A percentile compares a stretch with the other conserved stretches of the same genome.
Conservation (phyloP, 2,113 vertebrate genomes). For the Genyomyrus donnyi region DNA sequence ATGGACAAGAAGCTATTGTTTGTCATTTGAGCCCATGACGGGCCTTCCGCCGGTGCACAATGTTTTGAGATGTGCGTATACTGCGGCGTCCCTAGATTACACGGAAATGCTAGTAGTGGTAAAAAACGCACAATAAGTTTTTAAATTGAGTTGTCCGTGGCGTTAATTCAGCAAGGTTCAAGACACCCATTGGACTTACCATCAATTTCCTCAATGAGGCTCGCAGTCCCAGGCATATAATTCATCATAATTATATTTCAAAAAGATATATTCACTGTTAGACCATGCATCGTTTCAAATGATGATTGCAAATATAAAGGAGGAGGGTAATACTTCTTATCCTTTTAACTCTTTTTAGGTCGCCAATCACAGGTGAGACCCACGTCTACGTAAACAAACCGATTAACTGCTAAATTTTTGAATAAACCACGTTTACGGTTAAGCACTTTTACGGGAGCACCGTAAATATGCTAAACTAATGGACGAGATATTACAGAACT, state of each 20-base stretch:
- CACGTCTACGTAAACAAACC: not conserved
- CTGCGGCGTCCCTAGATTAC: not conserved
- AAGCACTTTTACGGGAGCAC: not conserved
- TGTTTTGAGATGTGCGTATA: not conserved
- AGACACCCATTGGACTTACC: conserved; percentile 64
- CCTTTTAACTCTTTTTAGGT: conserved; percentile 4
- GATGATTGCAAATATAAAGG: conserved; percentile 45
- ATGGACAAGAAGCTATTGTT: not conserved
- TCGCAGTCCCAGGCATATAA: conserved; percentile 94
- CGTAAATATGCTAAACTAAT: not conserved
- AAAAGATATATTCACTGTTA: conserved; percentile 22
- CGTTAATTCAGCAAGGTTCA: not conserved
- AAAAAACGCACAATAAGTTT: not conserved
- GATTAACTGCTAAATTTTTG: not conserved
- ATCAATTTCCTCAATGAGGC: conserved; percentile 94
- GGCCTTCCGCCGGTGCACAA: not conserved
- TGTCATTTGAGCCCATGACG: not conserved
- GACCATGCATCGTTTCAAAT: conserved; percentile 53
- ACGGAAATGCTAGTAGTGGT: not conserved
- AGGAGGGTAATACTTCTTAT: conserved; percentile 51
- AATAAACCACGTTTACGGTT: not conserved
- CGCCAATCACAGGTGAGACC: not conserved
- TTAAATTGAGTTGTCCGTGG: not conserved
- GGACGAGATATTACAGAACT: not conserved
- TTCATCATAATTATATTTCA: conserved; percentile 57